These are phyloP conservation scores for Spea hammondii DNA, from an alignment of 2,797 vertebrate species.

Conservation along the genomic window DNA sequence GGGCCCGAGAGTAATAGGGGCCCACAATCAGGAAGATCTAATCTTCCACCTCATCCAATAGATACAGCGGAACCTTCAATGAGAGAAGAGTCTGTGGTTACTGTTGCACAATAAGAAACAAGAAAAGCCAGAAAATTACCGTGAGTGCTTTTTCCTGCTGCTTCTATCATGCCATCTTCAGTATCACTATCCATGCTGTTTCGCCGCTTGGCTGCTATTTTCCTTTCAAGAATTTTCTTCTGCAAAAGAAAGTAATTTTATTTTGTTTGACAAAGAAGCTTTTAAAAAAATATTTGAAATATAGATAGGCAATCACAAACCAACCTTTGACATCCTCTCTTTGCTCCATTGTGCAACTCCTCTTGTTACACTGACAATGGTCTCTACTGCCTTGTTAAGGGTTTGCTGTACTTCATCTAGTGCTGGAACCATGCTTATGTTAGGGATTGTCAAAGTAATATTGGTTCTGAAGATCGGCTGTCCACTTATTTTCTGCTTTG, in stretches of 20 bases:
- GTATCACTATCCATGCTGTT: slow-evolving; percentile 74
- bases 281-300: not conserved
- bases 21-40: too few species aligned
- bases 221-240: slow-evolving; percentile 77
- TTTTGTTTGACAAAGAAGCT: not conserved
- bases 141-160: slow-evolving; percentile 64
- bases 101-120: not conserved
- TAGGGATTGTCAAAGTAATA: slow-evolving; percentile 82
- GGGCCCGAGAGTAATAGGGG: too few species aligned
- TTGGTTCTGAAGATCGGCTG: slow-evolving; percentile 80
- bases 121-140: slow-evolving; percentile 66
- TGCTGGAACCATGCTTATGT: slow-evolving; percentile 78
- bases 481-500: slow-evolving; percentile 61
- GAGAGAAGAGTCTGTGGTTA: not conserved
- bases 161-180: slow-evolving; percentile 68
- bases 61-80: too few species aligned
- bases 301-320: not conserved
- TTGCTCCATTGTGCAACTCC: slow-evolving; percentile 87
- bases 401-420: slow-evolving; percentile 89
- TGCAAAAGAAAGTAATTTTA: slow-evolving; percentile 54
- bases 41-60: too few species aligned
- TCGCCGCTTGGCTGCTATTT: slow-evolving; percentile 64
- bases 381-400: slow-evolving; percentile 80
- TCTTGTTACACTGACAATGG: slow-evolving; percentile 79
- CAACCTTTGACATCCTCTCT: slow-evolving; percentile 80